These are phyloP conservation scores for Apis dorsata DNA, from an alignment of 1,140 invertebrate species.

Conservation along the genomic window DNA sequence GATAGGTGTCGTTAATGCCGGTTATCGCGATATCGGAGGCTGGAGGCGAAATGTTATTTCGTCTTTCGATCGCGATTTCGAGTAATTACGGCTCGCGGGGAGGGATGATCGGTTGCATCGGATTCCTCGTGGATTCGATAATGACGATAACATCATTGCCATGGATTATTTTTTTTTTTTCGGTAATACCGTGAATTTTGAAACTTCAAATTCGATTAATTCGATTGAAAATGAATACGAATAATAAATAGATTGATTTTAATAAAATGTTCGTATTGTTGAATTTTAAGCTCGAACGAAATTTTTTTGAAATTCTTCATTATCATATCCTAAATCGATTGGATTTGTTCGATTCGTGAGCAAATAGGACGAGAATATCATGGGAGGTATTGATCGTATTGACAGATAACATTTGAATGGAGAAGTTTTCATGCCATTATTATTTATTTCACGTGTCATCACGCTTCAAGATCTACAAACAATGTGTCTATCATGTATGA, in stretches of 20 bases:
- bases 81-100: neutral
- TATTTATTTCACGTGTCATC: neutral
- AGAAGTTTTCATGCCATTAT: neutral
- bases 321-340: neutral
- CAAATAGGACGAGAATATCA: neutral
- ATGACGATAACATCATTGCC: too few relatives aligned
- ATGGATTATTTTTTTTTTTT: too few relatives aligned
- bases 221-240: too few relatives aligned
- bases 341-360: too few relatives aligned
- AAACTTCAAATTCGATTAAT: too few relatives aligned
- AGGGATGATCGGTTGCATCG: neutral
- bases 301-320: neutral
- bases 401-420: neutral
- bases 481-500: neutral
- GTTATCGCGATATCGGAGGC: constrained; percentile 30
- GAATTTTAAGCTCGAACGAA: too few relatives aligned
- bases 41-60: constrained; percentile 43
- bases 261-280: too few relatives aligned
- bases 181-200: too few relatives aligned
- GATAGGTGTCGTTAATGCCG: constrained; percentile 45
- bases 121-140: neutral
- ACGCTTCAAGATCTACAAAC: neutral
- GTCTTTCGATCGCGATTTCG: neutral
- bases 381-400: neutral
- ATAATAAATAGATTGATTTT: too few relatives aligned